Conservation (phyloP, 2,888 invertebrate species). For the Uloborus plumipes region DNA sequence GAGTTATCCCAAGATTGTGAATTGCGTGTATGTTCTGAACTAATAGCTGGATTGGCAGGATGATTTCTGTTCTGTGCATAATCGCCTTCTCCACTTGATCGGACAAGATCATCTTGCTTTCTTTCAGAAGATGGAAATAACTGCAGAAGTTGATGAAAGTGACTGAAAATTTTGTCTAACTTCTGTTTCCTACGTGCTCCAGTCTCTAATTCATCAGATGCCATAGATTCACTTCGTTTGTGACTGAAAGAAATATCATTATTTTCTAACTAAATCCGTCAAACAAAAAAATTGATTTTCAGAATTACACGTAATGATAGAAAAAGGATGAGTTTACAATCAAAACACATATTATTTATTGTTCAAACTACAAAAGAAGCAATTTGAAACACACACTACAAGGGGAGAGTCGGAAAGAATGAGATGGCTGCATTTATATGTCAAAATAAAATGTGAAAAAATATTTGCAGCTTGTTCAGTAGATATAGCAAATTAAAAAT, state of each 20-base stretch:
- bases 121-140: conserved; percentile 15
- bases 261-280: not conserved
- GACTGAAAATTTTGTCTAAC: conserved; percentile 11
- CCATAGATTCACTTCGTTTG: not conserved
- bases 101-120: conserved; percentile 42
- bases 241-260: conserved; percentile 2
- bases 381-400: too few relatives aligned
- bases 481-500: too few relatives aligned
- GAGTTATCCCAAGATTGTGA: not conserved
- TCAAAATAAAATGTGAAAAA: too few relatives aligned
- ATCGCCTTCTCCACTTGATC: conserved; percentile 59
- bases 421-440: too few relatives aligned
- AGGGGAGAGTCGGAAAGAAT: too few relatives aligned
- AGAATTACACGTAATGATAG: too few relatives aligned
- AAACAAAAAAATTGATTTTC: too few relatives aligned
- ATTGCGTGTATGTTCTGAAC: conserved; percentile 13
- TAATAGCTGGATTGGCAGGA: not conserved
- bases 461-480: too few relatives aligned
- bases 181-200: conserved; percentile 3
- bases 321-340: too few relatives aligned
- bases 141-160: conserved; percentile 31
- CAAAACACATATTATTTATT: too few relatives aligned
- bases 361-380: too few relatives aligned
- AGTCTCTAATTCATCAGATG: conserved; percentile 13
- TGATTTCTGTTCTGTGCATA: conserved; percentile 31